Evolutionary conservation across 2,113 vertebrate species (phyloP).

Genomic region (Zosterops pallidus): DNA sequence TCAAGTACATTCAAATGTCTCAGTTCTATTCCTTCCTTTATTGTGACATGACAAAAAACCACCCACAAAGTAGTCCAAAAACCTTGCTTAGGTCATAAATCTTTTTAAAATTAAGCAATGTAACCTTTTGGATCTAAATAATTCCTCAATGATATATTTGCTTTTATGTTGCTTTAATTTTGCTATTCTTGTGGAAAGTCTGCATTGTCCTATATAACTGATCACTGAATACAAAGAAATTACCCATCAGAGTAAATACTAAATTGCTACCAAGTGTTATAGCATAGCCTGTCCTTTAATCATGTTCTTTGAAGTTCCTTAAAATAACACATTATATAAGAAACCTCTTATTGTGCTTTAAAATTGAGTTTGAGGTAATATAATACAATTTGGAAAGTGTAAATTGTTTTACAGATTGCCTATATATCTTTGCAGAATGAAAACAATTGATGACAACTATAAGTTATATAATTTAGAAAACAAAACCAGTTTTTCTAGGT

Average conservation of each 20-base stretch:
- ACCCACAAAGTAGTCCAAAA: background rate
- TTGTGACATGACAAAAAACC: background rate
- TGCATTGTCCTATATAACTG: background rate
- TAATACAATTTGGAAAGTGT: conserved; percentile 4
- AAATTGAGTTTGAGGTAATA: conserved; percentile 26
- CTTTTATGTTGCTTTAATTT: background rate
- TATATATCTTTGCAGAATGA: background rate
- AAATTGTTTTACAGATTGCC: background rate
- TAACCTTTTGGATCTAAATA: background rate
- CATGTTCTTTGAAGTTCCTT: conserved; percentile 30
- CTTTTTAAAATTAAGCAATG: background rate
- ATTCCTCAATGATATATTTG: background rate
- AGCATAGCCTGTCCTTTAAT: background rate
- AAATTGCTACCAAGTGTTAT: background rate
- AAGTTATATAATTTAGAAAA: background rate
- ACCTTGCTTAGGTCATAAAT: background rate
- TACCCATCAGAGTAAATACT: background rate
- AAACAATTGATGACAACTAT: background rate
- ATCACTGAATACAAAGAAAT: background rate
- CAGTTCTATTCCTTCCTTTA: background rate
- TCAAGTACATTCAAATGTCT: background rate
- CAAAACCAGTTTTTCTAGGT: background rate
- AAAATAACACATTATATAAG: conserved; percentile 7
- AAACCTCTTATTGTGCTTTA: conserved; percentile 45
- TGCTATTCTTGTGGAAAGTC: background rate